These are phyloP conservation scores for Oxytorus armatus DNA, from an alignment of 2,888 invertebrate genomes.

Conservation along the genomic window DNA sequence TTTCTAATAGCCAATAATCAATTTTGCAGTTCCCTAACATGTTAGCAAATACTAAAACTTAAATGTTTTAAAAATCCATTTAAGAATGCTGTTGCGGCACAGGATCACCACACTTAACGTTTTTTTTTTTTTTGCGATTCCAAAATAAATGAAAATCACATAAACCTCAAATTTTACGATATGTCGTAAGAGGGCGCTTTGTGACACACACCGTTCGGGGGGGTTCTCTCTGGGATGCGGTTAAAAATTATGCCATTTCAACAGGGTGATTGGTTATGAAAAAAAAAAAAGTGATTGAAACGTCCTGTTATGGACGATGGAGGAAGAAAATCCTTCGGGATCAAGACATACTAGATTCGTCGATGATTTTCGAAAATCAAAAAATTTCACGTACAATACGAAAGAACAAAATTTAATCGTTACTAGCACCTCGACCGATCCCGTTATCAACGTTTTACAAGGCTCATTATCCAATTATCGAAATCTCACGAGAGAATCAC, in stretches of 20 bases:
- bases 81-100: no score
- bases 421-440: slow-evolving; percentile 6
- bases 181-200: not conserved
- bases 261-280: no score
- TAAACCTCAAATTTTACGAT: not conserved
- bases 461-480: not conserved
- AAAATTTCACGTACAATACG: slow-evolving; percentile 4
- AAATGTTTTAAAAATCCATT: no score
- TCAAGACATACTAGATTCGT: slow-evolving; percentile 18
- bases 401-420: not conserved
- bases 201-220: not conserved
- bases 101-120: no score
- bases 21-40: no score
- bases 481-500: slow-evolving; percentile 18
- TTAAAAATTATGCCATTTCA: slow-evolving; percentile 13
- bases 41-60: no score
- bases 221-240: not conserved
- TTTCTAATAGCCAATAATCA: no score
- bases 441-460: slow-evolving; percentile 18
- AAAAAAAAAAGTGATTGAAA: not conserved
- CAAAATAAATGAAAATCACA: slow-evolving; percentile 1
- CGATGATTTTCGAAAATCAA: not conserved
- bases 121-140: not conserved
- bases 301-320: slow-evolving; percentile 38
- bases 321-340: slow-evolving; percentile 1